Evolutionary conservation across 37 sponge, comb jelly and placozoan species (phyloP).

Genomic region (Tethya wilhelma): DNA sequence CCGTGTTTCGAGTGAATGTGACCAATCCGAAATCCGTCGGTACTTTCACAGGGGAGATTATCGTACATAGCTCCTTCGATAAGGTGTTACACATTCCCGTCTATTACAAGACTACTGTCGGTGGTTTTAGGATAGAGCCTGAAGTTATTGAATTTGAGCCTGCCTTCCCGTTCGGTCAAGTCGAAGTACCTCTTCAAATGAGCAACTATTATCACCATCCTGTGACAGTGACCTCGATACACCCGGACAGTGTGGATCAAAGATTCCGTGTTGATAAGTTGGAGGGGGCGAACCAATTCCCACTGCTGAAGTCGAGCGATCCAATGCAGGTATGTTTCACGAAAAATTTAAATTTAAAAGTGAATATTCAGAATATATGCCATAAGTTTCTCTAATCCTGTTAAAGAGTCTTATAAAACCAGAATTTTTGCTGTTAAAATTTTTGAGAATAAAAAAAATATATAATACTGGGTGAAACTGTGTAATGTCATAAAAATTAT

Average conservation of each 20-base stretch:
- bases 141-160: slow-evolving; percentile 32
- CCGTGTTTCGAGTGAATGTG: slow-evolving; percentile 56
- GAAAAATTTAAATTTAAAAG: not conserved
- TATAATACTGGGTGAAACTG: too few relatives aligned
- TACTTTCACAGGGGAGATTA: slow-evolving; percentile 59
- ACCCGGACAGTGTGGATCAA: slow-evolving; percentile 17
- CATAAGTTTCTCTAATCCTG: too few relatives aligned
- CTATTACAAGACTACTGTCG: slow-evolving; percentile 55
- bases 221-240: slow-evolving; percentile 15
- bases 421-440: not conserved
- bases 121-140: slow-evolving; percentile 47
- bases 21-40: slow-evolving; percentile 56
- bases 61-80: slow-evolving; percentile 60
- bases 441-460: too few relatives aligned
- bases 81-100: slow-evolving; percentile 61
- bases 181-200: slow-evolving; percentile 14
- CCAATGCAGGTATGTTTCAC: slow-evolving; percentile 18
- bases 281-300: not conserved
- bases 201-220: slow-evolving; percentile 27
- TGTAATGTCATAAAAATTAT: too few relatives aligned
- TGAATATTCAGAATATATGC: too few relatives aligned
- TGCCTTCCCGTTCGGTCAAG: slow-evolving; percentile 38
- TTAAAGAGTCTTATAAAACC: not conserved
- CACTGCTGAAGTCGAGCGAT: slow-evolving; percentile 20
- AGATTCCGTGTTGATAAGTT: slow-evolving; percentile 15